A percentile compares a stretch with the other conserved stretches of the same genome.
Evolutionary conservation across 2,888 invertebrate genomes (phyloP).

Genomic region (Taphrorychus bicolor): DNA sequence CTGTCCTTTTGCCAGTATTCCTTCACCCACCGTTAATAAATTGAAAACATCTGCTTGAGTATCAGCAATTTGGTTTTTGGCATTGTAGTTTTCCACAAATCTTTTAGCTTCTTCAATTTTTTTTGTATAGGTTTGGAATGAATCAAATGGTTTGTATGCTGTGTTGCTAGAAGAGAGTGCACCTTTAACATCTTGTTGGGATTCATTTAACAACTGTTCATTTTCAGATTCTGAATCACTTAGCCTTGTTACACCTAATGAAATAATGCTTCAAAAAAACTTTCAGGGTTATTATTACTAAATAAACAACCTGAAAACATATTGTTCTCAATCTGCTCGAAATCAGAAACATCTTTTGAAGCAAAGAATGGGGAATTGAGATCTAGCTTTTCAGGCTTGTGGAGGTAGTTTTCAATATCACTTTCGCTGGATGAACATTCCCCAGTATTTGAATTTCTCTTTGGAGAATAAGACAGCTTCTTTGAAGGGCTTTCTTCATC

Average conservation of each 20-base stretch:
- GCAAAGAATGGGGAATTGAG: conserved; percentile 65
- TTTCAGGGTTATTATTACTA: neutral
- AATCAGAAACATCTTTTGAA: conserved; percentile 41
- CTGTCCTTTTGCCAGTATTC: conserved; percentile 47
- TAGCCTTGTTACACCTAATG: conserved; percentile 39
- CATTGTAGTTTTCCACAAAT: conserved; percentile 63
- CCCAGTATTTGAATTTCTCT: conserved; percentile 31
- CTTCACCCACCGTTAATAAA: conserved; percentile 72
- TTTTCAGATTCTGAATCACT: conserved; percentile 56
- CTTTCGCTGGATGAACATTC: conserved; percentile 57
- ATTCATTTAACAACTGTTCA: neutral
- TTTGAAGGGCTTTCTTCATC: conserved; percentile 40
- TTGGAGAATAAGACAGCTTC: conserved; percentile 18
- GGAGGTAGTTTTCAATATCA: conserved; percentile 64
- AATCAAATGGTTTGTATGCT: conserved; percentile 56
- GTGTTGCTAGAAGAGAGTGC: neutral
- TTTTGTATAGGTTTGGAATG: conserved; percentile 66
- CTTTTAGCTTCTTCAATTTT: conserved; percentile 69
- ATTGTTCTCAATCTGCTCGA: conserved; percentile 53
- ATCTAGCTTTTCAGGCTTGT: conserved; percentile 64
- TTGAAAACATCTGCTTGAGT: conserved; percentile 65
- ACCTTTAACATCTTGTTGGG: neutral
- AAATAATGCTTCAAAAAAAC: neutral
- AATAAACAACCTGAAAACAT: conserved; percentile 49
- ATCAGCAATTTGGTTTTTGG: conserved; percentile 44